phyloP scores from a whole-genome alignment of 2,797 vertebrate species.

The Denticeps clupeoides region DNA sequence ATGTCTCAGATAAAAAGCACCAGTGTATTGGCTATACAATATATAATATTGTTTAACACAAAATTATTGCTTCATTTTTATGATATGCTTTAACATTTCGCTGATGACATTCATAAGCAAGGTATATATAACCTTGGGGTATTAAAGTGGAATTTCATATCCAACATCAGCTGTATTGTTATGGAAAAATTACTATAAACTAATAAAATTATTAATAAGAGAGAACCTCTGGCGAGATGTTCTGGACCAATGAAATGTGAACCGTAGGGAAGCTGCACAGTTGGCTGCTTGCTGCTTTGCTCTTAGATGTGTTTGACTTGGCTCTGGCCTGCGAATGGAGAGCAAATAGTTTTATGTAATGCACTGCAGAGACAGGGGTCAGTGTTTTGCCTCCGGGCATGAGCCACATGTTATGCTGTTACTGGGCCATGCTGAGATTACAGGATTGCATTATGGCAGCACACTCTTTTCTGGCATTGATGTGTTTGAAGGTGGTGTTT shows the following conservation, averaged over 20 bases:
- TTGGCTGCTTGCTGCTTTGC: conserved; percentile 26
- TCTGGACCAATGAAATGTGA: conserved; percentile 37
- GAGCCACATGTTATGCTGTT: conserved; percentile 10
- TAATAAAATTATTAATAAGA: too few species aligned
- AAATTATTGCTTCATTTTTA: too few species aligned
- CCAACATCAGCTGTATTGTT: too few species aligned
- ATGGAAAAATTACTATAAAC: too few species aligned
- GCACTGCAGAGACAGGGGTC: conserved; percentile 19
- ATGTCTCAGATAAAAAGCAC: too few species aligned
- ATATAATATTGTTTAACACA: too few species aligned
- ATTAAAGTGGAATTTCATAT: too few species aligned
- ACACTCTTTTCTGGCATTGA: conserved; percentile 5
- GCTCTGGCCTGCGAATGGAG: conserved; percentile 32
- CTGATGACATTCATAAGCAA: too few species aligned
- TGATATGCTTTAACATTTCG: too few species aligned
- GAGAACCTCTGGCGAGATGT: too few species aligned
- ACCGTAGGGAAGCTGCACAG: conserved; percentile 31
- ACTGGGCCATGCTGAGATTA: conserved; percentile 16
- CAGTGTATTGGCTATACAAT: too few species aligned
- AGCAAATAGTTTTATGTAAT: conserved; percentile 43
- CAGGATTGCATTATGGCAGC: conserved; percentile 3
- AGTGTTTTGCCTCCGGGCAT: conserved; percentile 17
- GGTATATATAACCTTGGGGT: too few species aligned
- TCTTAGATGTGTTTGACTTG: conserved; percentile 48
- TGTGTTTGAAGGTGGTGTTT: neutral